Evolutionary conservation across 2,888 invertebrate species (phyloP), one percentile per base, ranked within the genome.

Genomic region (Melanargia galathea): DNA sequence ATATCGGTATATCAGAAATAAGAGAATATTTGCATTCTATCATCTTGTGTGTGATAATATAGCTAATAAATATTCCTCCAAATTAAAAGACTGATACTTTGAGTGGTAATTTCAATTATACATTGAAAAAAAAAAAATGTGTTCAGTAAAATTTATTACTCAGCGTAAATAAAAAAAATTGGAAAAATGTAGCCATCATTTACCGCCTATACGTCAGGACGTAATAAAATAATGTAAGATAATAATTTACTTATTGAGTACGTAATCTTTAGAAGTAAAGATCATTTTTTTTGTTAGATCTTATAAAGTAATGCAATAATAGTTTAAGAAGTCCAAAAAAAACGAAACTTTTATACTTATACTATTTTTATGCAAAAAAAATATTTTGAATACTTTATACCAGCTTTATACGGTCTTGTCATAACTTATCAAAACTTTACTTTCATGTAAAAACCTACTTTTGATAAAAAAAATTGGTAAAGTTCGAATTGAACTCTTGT

Each of bases 1-100:
- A n/a, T n/a, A n/a, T n/a, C n/a, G n/a, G 1, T 18, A 3, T 22
- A 1, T 46, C 20, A 2, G 4, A 46, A 22, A 46, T 11, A 20
- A 1, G 13, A 3, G 2, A 8, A 10, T 16, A 30, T 49, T 7
- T 26, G 26, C 16, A 45, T 45, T 56, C 7, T 43, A 45, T 56
- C 30, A 24, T 56, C 11, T 20, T 38, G 45, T 45, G 45, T 38
- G 7, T 38, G 4, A 10, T 40, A 20, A 24, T 8, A 56, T 57
- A 57, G 57, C 7, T 57, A 20, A 20, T 43, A 30, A 20, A 18
- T n/a, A 57, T 33, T 20, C 58, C 22, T 35, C 48, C 58, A 58
- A 58, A 58, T 58, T 58, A 26, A 18, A 58, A 58, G 58, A 58
- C 58, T 58, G 58, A 58, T 58, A 48, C 38, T 55, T 48, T 49